Percentiles rank a stretch among this genome's conserved stretches.
Conservation (phyloP, 2,888 invertebrate genomes). For the Onchidella celtica region DNA sequence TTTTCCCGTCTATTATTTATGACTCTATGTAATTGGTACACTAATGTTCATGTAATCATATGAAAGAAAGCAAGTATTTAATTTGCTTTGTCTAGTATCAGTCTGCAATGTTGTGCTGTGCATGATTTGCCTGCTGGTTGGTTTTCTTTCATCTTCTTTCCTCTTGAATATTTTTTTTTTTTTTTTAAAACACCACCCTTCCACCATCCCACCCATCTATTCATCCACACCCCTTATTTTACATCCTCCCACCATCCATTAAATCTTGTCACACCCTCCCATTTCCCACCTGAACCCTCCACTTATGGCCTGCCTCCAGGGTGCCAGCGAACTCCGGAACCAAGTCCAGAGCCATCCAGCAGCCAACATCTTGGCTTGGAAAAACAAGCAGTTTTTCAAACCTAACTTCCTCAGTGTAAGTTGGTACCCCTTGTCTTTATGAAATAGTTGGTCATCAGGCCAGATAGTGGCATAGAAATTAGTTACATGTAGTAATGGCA, state of each 20-base stretch:
- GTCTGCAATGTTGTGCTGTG: neutral
- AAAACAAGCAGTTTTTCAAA: constrained; percentile 76
- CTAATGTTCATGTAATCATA: too few species aligned
- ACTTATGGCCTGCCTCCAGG: constrained; percentile 57
- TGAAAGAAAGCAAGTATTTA: too few species aligned
- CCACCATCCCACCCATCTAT: neutral
- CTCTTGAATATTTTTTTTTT: constrained; percentile 17
- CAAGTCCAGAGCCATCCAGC: constrained; percentile 66
- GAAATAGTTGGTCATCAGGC: too few species aligned
- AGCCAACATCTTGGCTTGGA: constrained; percentile 72
- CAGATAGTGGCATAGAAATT: too few species aligned
- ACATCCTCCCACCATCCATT: neutral
- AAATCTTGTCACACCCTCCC: neutral
- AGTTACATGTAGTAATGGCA: too few species aligned
- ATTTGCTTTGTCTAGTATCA: too few species aligned
- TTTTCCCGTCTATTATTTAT: too few species aligned
- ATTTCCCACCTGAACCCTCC: neutral
- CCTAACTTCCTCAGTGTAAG: constrained; percentile 75
- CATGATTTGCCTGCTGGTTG: neutral
- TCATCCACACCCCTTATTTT: neutral
- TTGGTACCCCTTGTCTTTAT: constrained; percentile 48
- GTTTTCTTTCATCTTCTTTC: constrained; percentile 2
- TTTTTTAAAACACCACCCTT: neutral
- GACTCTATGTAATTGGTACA: too few species aligned
- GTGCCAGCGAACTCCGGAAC: constrained; percentile 69